A percentile compares a stretch with the other conserved stretches of the same genome.
Conservation (phyloP, 1,140 invertebrate genomes). For the Triops cancriformis region DNA sequence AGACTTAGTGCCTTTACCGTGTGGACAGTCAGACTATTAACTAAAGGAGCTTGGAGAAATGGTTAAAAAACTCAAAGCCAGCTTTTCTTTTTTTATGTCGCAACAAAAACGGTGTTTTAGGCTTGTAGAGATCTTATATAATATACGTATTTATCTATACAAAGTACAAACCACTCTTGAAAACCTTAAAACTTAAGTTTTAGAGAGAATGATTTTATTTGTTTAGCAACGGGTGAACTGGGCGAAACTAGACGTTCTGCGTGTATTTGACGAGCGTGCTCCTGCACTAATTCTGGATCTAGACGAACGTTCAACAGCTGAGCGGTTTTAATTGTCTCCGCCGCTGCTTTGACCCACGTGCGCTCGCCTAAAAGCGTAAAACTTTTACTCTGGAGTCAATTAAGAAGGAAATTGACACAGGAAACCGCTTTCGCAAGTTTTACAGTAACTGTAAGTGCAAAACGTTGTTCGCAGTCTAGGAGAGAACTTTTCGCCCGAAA, state of each 20-base stretch:
- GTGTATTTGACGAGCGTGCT: neutral
- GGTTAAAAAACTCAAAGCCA: neutral
- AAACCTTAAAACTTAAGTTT: neutral
- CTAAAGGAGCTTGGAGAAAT: neutral
- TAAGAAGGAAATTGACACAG: neutral
- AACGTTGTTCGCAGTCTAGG: too few relatives aligned
- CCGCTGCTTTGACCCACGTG: neutral
- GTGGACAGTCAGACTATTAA: neutral
- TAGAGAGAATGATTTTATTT: neutral
- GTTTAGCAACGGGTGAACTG: neutral
- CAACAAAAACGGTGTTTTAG: neutral
- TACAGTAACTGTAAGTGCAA: neutral
- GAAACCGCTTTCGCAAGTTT: neutral
- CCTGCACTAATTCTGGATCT: neutral
- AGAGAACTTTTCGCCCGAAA: too few relatives aligned
- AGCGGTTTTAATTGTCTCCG: neutral
- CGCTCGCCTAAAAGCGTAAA: neutral
- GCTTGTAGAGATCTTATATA: neutral
- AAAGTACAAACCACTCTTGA: neutral
- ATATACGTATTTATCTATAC: slow-evolving; percentile 1
- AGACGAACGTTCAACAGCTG: neutral
- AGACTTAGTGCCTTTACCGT: neutral
- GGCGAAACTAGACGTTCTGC: neutral
- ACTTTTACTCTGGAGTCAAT: neutral
- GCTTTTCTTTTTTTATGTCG: neutral